Evolutionary conservation across 2,797 vertebrate genomes (phyloP), one percentile per base, ranked within the genome.

Genomic region (Mormyrops boulengeri): DNA sequence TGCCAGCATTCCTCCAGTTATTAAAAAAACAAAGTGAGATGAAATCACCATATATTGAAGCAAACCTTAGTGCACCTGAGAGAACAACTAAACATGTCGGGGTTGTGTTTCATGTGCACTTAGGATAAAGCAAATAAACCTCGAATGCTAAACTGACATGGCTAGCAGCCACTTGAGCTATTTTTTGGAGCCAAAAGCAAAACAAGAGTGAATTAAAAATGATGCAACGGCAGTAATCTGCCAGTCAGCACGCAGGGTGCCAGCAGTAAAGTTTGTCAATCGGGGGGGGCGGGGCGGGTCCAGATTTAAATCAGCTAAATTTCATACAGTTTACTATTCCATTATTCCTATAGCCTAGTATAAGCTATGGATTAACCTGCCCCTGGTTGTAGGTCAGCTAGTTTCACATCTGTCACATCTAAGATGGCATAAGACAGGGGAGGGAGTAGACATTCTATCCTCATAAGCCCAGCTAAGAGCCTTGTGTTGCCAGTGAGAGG

Each of bases 1-100:
- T 57, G 88, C 49, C 69, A 34, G n/a, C 69, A 88, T 88, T 53
- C 88, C 88, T 88, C n/a, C 52, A 77, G 30, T 77, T 80, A 73
- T 80, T 53, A 57, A 49, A 50, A 55, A n/a, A 80, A 57, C n/a
- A 30, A 34, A 88, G 34, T 80, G 66, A 38, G 12, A 69, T 69
- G 66, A 49, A 82, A 80, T 77, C 47, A 80, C 69, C 49, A 22
- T 77, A 57, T 82, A 5, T 30, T 44, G 12, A 52, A 17, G 26
- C 38, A 22, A 52, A 49, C 9, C 9, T 30, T 49, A 49, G 44
- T 8, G 19, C 49, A 85, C 47, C 49, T 85, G 41, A 85, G 44
- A 85, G 4, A 85, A 85, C 9, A 49, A 30, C 41, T 85, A 22
- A 85, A 52, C 22, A 50, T 50, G 26, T 49, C 44, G 11, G 82